phyloP scores from a whole-genome alignment of 2,888 invertebrate genomes.

The Penaeus monodon region DNA sequence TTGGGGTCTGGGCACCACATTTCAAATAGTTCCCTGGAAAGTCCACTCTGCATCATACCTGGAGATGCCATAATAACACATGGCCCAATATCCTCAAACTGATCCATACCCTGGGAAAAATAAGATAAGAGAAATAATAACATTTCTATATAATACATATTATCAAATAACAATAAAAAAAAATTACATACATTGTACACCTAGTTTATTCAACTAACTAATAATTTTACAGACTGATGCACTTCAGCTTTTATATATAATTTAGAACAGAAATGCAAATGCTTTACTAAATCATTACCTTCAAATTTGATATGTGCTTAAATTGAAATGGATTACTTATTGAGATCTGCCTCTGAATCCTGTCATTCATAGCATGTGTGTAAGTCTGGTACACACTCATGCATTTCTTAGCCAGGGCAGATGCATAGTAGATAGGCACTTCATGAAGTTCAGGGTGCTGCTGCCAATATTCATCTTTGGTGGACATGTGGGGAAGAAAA shows the following conservation, averaged over 20 bases:
- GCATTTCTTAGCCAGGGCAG: conserved; percentile 98
- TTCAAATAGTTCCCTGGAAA: conserved; percentile 91
- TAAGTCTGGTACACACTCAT: conserved; percentile 99
- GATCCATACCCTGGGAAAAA: conserved; percentile 87
- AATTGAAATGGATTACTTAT: conserved; percentile 99
- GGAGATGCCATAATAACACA: conserved; percentile 99
- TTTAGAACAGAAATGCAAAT: conserved; percentile 40
- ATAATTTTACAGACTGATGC: too few species aligned
- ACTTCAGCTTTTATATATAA: too few species aligned
- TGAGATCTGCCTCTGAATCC: conserved; percentile 94
- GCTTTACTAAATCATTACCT: conserved; percentile 73
- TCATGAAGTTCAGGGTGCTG: conserved; percentile 97
- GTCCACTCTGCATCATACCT: conserved; percentile 99
- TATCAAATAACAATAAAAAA: background rate
- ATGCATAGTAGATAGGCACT: conserved; percentile 99
- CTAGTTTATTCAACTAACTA: too few species aligned
- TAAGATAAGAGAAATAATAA: too few species aligned
- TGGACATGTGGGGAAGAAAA: background rate
- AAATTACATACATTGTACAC: background rate
- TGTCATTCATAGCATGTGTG: conserved; percentile 99
- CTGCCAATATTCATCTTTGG: conserved; percentile 93
- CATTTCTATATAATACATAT: too few species aligned
- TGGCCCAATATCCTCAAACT: conserved; percentile 99
- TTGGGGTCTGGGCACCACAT: conserved; percentile 98
- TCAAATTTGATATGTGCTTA: conserved; percentile 94